A percentile compares a stretch with the other conserved stretches of the same genome.
These are phyloP conservation scores for Gadopsis bispinosus DNA, from an alignment of 2,797 vertebrate species.

Conservation along the genomic window DNA sequence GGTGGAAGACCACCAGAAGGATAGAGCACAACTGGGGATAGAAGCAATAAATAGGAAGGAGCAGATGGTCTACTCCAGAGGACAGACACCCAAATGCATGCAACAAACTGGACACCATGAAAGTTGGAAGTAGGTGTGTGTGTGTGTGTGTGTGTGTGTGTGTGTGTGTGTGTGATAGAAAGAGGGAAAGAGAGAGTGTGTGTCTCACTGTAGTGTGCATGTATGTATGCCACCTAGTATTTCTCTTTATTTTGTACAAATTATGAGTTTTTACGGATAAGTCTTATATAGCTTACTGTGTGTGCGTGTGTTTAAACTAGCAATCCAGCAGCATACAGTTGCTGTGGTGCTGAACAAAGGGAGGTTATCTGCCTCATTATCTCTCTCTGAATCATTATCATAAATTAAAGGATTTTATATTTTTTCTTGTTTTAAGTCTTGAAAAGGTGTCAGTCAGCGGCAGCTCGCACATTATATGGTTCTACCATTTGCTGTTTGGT, in stretches of 20 bases:
- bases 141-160: slow-evolving; percentile 27
- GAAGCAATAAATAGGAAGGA: slow-evolving; percentile 83
- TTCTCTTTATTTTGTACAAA: no score
- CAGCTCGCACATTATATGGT: not conserved
- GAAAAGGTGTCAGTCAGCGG: not conserved
- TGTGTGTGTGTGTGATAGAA: not conserved
- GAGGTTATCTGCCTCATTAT: not conserved
- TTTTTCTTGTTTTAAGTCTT: not conserved
- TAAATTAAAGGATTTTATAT: not conserved
- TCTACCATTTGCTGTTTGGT: not conserved
- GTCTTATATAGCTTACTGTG: not conserved
- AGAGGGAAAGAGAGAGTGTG: not conserved
- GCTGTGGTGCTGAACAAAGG: not conserved
- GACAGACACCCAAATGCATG: slow-evolving; percentile 74
- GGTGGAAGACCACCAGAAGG: slow-evolving; percentile 85
- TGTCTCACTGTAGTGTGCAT: not conserved
- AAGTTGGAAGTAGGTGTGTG: slow-evolving; percentile 57
- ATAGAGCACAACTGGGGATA: slow-evolving; percentile 84
- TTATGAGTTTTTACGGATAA: not conserved
- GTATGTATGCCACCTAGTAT: not conserved
- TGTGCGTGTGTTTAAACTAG: slow-evolving; percentile 3
- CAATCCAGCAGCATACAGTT: not conserved
- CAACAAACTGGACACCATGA: slow-evolving; percentile 79
- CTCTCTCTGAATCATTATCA: not conserved
- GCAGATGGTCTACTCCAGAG: slow-evolving; percentile 86